Evolutionary conservation across 2,888 invertebrate genomes (phyloP).

Genomic region (Spodoptera picta): DNA sequence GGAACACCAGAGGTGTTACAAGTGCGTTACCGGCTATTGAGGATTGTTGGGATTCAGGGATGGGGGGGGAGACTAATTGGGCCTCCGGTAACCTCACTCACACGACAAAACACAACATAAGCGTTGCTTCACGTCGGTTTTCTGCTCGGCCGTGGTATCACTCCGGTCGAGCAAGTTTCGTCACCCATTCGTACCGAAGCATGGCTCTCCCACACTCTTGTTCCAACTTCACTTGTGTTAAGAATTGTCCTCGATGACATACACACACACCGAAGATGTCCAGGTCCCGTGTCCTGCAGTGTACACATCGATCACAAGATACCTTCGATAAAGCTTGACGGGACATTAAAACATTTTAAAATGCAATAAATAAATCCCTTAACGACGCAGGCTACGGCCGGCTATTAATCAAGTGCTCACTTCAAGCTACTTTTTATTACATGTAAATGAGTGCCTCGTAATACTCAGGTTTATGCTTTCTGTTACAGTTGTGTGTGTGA

Average conservation of each 20-base stretch:
- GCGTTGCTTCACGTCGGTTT: too few relatives aligned
- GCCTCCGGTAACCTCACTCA: too few relatives aligned
- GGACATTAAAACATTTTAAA: constrained; percentile 87
- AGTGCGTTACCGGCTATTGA: too few relatives aligned
- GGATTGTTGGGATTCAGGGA: too few relatives aligned
- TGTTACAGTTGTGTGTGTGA: constrained; percentile 36
- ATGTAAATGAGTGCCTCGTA: constrained; percentile 79
- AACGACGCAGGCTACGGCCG: constrained; percentile 77
- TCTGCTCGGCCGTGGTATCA: too few relatives aligned
- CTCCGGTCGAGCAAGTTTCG: too few relatives aligned
- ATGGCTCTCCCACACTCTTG: too few relatives aligned
- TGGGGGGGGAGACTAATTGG: too few relatives aligned
- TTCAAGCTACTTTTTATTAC: constrained; percentile 84
- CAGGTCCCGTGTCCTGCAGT: constrained; percentile 35
- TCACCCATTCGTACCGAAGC: too few relatives aligned
- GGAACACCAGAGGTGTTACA: too few relatives aligned
- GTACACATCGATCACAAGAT: constrained; percentile 57
- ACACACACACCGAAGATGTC: neutral
- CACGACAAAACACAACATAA: too few relatives aligned
- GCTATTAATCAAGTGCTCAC: constrained; percentile 82
- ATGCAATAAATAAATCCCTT: constrained; percentile 85
- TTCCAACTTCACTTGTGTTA: too few relatives aligned
- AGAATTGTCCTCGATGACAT: neutral
- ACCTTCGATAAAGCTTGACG: constrained; percentile 53
- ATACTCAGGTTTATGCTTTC: constrained; percentile 58